Conservation (phyloP, 2,888 invertebrate species). For the Andrena trimmerana region DNA sequence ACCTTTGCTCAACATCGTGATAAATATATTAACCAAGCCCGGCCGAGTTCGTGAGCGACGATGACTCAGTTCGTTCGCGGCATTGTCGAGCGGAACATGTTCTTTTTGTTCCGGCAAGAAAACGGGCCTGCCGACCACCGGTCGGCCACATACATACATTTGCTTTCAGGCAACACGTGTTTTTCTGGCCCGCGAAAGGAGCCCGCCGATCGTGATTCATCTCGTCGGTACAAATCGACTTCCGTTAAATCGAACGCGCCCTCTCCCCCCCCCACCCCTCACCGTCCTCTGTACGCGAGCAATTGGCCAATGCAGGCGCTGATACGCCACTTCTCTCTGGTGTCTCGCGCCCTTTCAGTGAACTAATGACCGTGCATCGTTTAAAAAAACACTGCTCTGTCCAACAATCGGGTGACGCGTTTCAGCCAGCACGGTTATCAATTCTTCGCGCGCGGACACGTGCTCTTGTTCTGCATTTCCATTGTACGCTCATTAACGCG, state of each 20-base stretch:
- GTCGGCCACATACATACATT: constrained; percentile 54
- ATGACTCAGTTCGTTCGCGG: constrained; percentile 60
- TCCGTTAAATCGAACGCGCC: constrained; percentile 58
- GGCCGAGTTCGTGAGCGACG: constrained; percentile 59
- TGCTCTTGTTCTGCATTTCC: not conserved
- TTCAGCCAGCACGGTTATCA: constrained; percentile 6
- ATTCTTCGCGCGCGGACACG: not conserved
- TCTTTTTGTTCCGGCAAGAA: constrained; percentile 38
- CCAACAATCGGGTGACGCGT: not conserved
- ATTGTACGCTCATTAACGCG: not conserved
- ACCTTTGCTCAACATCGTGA: constrained; percentile 62
- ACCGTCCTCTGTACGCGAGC: not conserved
- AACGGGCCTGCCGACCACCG: constrained; percentile 37
- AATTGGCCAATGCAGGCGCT: constrained; percentile 43
- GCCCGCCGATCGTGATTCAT: constrained; percentile 62
- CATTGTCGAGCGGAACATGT: constrained; percentile 37
- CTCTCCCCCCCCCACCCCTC: not conserved
- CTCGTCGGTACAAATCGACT: constrained; percentile 62
- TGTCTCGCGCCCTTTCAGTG: constrained; percentile 18
- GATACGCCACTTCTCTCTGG: constrained; percentile 15
- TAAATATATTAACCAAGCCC: constrained; percentile 58
- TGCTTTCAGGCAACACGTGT: constrained; percentile 63
- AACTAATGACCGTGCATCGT: not conserved
- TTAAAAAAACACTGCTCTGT: constrained; percentile 15
- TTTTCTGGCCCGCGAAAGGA: constrained; percentile 46